phyloP scores from a whole-genome alignment of 2,797 vertebrate genomes.

The Myotis pilosus region DNA sequence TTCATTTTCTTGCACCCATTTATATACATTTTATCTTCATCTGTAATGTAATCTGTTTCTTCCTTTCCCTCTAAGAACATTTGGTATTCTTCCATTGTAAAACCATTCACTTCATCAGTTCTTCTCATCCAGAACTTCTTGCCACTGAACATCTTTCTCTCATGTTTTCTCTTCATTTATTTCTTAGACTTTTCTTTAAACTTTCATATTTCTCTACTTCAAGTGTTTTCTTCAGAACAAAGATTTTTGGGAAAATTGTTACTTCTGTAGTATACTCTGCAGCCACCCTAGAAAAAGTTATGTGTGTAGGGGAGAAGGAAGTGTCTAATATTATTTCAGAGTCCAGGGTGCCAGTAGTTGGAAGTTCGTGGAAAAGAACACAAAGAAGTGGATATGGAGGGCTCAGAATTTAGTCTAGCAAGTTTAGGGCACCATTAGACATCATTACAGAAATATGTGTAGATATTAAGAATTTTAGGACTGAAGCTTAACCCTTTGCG shows the following conservation, averaged over 20 bases:
- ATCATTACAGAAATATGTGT: background rate
- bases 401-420: background rate
- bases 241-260: constrained; percentile 13
- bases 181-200: constrained; percentile 19
- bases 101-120: background rate
- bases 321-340: background rate
- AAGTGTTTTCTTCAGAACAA: background rate
- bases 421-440: background rate
- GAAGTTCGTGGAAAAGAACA: background rate
- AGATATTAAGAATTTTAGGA: background rate
- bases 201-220: background rate
- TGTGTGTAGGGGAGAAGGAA: background rate
- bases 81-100: background rate
- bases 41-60: background rate
- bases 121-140: constrained; percentile 8
- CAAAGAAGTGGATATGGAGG: background rate
- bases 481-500: background rate
- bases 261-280: background rate
- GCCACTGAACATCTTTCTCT: background rate
- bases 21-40: background rate
- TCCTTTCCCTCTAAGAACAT: background rate
- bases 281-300: background rate
- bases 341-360: background rate
- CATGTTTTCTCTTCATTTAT: background rate
- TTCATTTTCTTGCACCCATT: background rate